Evolutionary conservation across 2,797 vertebrate species (phyloP).

Genomic region (Cyclura pinguis): DNA sequence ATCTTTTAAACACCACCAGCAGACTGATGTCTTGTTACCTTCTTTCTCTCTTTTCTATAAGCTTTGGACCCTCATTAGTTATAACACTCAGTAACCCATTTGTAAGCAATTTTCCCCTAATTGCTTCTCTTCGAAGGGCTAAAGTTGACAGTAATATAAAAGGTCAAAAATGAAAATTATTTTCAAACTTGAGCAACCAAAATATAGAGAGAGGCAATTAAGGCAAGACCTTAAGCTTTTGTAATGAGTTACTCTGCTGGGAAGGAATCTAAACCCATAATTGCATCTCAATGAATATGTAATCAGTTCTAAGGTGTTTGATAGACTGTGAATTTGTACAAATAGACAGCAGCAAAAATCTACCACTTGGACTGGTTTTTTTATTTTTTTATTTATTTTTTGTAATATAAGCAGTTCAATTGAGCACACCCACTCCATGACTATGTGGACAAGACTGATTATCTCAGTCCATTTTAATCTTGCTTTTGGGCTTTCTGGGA

Average conservation of each 20-base stretch:
- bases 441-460: neutral
- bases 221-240: conserved; percentile 51
- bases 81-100: conserved; percentile 38
- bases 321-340: conserved; percentile 33
- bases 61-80: conserved; percentile 18
- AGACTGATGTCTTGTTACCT: neutral
- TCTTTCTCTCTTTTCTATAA: neutral
- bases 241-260: conserved; percentile 15
- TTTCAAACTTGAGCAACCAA: conserved; percentile 38
- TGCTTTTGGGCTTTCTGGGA: neutral
- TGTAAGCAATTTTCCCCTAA: neutral
- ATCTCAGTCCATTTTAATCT: neutral
- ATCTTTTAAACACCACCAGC: neutral
- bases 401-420: neutral
- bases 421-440: neutral
- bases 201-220: conserved; percentile 18
- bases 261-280: conserved; percentile 46
- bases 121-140: conserved; percentile 27
- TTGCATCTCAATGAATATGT: neutral
- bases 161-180: conserved; percentile 49
- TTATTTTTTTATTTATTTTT: neutral
- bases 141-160: conserved; percentile 33
- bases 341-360: neutral
- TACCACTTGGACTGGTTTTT: neutral
- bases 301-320: conserved; percentile 10